Base-by-base conservation (phyloP, 2,797 vertebrate species). In the Enteromius mattozi region DNA sequence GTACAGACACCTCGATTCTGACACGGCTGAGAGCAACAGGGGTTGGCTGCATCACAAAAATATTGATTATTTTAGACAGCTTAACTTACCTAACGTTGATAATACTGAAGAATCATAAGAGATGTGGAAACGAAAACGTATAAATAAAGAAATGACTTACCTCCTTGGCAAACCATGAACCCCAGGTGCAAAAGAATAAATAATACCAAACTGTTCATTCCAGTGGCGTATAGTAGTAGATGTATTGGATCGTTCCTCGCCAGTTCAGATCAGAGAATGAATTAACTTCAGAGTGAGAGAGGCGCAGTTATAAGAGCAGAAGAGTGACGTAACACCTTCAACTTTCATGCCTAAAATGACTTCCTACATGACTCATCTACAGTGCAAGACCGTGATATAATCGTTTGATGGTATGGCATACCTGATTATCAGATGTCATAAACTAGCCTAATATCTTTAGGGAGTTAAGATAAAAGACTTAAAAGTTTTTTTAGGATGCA, bases 21-120 rank as follows among this genome's bases (percentile, higher is more conserved):
- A 80, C 98, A 99, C 4, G 98, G 98, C 61, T 96, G 92, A 8
- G 97, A 97, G 91, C 98, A 99, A 89, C 98, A 99, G n/a, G 95
- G 96, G 87, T 96, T 97, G 84, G 91, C 98, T 99, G 87, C 0
- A 66, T 45, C 37, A 82, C 24, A 61, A 83, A 86, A 6, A 83
- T 0, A 77, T 27, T 1, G 3, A 33, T 69, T 77, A 63, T 54
- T 72, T 47, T 51, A 80, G 10, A 24, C 6, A 33, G 8, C 12
- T 33, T 61, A 4, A 61, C 4, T 27, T 30, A 35, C 5, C 47
- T 16, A 0, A 42, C 17, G 6, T 12, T 33, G 19, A 37, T 27
- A 17, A 56, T 9, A 77, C 4, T 37, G 33, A 7, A 76, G 13
- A n/a, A 5, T 7, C 19, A 7, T 54, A n/a, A 40, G 37, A 71